Base-by-base conservation (phyloP, 2,888 invertebrate genomes). In the Drosophila tanythrix region DNA sequence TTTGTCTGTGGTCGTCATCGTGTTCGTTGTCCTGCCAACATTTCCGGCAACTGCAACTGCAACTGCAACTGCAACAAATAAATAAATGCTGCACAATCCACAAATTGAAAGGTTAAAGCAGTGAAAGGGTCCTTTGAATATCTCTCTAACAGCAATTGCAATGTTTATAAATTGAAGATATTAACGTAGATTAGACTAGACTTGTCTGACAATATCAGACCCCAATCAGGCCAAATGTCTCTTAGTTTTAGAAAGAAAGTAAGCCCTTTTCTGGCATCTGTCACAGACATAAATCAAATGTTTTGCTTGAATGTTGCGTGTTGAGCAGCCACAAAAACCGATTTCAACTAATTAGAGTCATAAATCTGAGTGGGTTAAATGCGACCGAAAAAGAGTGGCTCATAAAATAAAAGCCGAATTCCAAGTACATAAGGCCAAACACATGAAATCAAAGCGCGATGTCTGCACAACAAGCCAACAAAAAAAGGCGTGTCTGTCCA, bases 311-410 rank as follows among this genome's bases (percentile, higher is more conserved):
- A 55, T 57, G 72, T 81, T 66, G 84, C 86, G 82, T 84, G 86
- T 74, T 58, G 35, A 27, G 50, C 25, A 51, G 70, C 74, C 79
- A 79, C 85, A 74, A 79, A 70, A 62, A 43, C 59, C 64, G 53
- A 71, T 70, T 74, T 70, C 78, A 76, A 74, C 83, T 86, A 84
- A 84, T 84, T 84, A 84, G 72, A 70, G 74, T 70, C 81, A 86
- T 83, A 85, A 84, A 84, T 84, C 81, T 78, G 48, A 51, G 65
- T 64, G n/a, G 21, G 13, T 33, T 21, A 36, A 52, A 60, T 36
- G 29, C 3, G 5, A 52, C 11, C 11, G 7, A 18, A 36, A 18
- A 55, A 27, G 52, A 65, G 46, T 46, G 60, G 36, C 48, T 25
- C 66, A 56, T 63, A 56, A 56, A 72, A 57, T 50, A 18, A 18